Conservation (phyloP, 2,113 vertebrate genomes). For the Boulengeromyrus knoepffleri region DNA sequence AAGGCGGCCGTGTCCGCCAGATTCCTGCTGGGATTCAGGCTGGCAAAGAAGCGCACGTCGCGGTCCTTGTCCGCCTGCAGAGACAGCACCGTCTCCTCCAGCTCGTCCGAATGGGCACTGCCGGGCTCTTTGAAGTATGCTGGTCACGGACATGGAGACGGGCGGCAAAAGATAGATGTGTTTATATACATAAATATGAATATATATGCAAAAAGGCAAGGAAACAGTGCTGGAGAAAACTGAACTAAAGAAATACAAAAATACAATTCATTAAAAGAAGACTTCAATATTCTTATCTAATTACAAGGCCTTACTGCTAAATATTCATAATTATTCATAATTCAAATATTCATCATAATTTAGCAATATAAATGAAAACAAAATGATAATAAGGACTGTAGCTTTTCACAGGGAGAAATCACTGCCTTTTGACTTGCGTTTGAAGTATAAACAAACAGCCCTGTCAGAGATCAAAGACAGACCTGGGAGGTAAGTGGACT, state of each 20-base stretch:
- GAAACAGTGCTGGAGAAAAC: not conserved
- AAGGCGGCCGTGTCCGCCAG: slow-evolving; percentile 52
- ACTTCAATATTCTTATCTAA: not conserved
- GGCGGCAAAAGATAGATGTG: not conserved
- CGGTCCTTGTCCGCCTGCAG: slow-evolving; percentile 79
- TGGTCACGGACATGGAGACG: slow-evolving; percentile 30
- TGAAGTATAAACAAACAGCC: not conserved
- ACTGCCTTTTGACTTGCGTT: not conserved
- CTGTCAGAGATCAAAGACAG: not conserved
- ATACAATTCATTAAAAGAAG: not conserved
- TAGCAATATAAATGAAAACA: not conserved
- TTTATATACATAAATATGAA: not conserved
- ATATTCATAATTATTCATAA: not conserved
- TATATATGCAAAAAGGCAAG: not conserved
- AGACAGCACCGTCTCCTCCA: slow-evolving; percentile 72
- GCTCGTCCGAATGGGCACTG: slow-evolving; percentile 76
- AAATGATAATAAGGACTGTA: not conserved
- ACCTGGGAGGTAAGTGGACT: not conserved
- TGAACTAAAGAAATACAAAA: not conserved
- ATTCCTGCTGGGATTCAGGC: slow-evolving; percentile 62
- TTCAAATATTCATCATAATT: not conserved
- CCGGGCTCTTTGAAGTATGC: slow-evolving; percentile 79
- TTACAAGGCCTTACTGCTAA: not conserved
- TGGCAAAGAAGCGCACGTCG: slow-evolving; percentile 80
- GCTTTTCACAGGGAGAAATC: not conserved